Evolutionary conservation across 1,140 invertebrate genomes (phyloP), one percentile per base, ranked within the genome.

Genomic region (Caenorhabditis inopinata): DNA sequence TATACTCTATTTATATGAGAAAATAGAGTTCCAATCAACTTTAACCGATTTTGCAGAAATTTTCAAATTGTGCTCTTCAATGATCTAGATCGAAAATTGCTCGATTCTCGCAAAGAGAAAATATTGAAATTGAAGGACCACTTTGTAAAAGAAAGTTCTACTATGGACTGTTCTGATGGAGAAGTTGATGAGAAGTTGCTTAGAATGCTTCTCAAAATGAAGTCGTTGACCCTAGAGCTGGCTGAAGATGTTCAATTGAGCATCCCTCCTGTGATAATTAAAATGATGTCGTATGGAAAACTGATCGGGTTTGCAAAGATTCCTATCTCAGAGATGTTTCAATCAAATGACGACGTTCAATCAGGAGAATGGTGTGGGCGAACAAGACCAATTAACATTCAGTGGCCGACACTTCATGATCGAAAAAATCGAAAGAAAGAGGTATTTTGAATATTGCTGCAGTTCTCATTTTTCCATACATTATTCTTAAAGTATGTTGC

Each of bases 271-370:
- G 78, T 87, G 6, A 38, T 85, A 0, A 80, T 86, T 25, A 49
- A 79, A 47, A 87, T 86, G 85, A 74, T 82, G 23, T 84, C 82
- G 5, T 68, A 82, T 27, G 74, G 51, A 21, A 49, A 83, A 47
- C 18, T 84, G 6, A 84, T 87, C 5, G 85, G 77, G 16, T 85
- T 53, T 42, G 84, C 84, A 0, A 82, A 82, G 42, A 82, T 86
- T 78, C 48, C 73, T 21, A 73, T 49, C 46, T 53, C 38, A 42
- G 32, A 53, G 14, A 78, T 58, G 9, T 76, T 47, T 21, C 68
- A 47, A 32, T 81, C 49, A 12, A 82, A 46, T 25, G 45, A 68
- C 25, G 21, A 76, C 18, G 74, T 38, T 78, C 12, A 49, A 48
- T 49, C 45, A 5, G 78, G 78, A 21, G 78, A 79, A 47, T 79